Evolutionary conservation across 1,140 invertebrate genomes (phyloP).

Genomic region (Stenopsyche tienmushanensis): DNA sequence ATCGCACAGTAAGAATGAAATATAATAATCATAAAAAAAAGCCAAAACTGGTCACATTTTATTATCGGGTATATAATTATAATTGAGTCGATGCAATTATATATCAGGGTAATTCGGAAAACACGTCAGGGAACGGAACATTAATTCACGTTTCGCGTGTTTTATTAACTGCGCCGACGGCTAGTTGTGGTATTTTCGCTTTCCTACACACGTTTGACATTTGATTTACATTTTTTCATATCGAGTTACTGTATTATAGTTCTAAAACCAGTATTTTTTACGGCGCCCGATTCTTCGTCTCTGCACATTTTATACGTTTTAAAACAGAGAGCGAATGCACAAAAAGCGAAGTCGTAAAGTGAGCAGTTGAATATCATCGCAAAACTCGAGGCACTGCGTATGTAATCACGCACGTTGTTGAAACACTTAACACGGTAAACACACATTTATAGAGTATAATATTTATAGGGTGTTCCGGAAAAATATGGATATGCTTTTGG

Average conservation of each 20-base stretch:
- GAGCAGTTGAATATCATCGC: not conserved
- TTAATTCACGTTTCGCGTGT: conserved; percentile 34
- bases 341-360: conserved; percentile 7
- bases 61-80: conserved; percentile 17
- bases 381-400: not conserved
- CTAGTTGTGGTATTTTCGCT: conserved; percentile 31
- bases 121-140: conserved; percentile 29
- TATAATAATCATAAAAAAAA: not conserved
- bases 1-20: not conserved
- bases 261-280: conserved; percentile 9
- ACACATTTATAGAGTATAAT: too few species aligned
- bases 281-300: not conserved
- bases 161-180: conserved; percentile 30
- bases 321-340: not conserved
- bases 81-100: conserved; percentile 34
- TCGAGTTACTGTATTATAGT: conserved; percentile 12
- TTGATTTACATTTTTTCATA: conserved; percentile 30
- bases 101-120: conserved; percentile 30
- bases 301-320: not conserved
- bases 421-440: too few species aligned
- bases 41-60: not conserved
- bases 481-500: too few species aligned
- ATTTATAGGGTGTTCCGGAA: too few species aligned
- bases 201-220: conserved; percentile 32
- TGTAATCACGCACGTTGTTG: too few species aligned